These are phyloP conservation scores for Drosophila helvetica DNA, from an alignment of 2,888 invertebrate species.

Conservation along the genomic window DNA sequence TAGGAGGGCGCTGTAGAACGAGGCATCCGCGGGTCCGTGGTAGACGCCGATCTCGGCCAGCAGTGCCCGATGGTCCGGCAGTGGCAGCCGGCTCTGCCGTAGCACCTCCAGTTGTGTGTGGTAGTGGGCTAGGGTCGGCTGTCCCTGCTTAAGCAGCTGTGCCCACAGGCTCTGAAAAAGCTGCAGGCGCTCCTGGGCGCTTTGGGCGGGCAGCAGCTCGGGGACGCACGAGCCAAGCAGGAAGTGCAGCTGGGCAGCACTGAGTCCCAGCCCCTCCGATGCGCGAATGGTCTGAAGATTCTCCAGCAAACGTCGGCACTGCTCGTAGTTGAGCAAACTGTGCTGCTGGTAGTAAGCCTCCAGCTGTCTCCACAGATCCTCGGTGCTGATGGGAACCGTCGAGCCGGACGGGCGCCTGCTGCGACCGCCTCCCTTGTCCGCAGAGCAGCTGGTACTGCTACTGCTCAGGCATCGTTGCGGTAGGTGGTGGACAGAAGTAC, in stretches of 20 bases:
- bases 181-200: constrained; percentile 84
- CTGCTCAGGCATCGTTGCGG: neutral
- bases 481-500: neutral
- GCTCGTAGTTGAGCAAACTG: constrained; percentile 60
- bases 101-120: constrained; percentile 86
- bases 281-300: constrained; percentile 35
- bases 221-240: constrained; percentile 85
- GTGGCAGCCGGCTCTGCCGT: constrained; percentile 86
- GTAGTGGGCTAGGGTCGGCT: constrained; percentile 81
- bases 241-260: constrained; percentile 70
- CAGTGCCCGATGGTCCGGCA: constrained; percentile 68
- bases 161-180: constrained; percentile 86
- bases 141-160: constrained; percentile 82
- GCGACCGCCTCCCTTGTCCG: neutral
- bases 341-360: constrained; percentile 64
- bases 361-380: constrained; percentile 59
- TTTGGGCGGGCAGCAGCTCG: constrained; percentile 84
- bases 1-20: constrained; percentile 86
- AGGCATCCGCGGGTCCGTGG: constrained; percentile 59
- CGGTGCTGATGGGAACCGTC: constrained; percentile 25
- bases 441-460: neutral
- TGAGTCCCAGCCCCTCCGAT: constrained; percentile 22
- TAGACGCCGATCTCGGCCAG: constrained; percentile 83
- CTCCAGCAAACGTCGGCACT: constrained; percentile 66
- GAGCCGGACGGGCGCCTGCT: neutral